Conservation (phyloP, 2,113 vertebrate genomes). For the Sphaerodactylus townsendi region DNA sequence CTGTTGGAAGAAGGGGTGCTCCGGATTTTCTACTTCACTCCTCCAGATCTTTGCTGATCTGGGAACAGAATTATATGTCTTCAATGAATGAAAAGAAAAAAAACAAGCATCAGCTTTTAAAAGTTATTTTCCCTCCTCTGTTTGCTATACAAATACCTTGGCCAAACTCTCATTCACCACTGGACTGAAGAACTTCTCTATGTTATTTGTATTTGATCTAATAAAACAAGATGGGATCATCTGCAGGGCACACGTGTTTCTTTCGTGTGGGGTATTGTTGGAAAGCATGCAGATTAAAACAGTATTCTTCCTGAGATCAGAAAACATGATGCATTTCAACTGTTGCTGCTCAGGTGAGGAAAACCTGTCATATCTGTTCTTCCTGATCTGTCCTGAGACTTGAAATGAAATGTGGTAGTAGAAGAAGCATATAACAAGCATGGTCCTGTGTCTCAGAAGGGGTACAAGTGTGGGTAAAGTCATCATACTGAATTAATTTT, state of each 20-base stretch:
- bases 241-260: neutral
- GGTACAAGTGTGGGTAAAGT: too few species aligned
- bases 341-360: neutral
- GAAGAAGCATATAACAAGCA: too few species aligned
- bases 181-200: slow-evolving; percentile 33
- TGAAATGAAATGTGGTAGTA: too few species aligned
- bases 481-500: too few species aligned
- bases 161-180: slow-evolving; percentile 45
- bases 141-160: slow-evolving; percentile 28
- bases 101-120: neutral
- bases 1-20: too few species aligned
- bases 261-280: slow-evolving; percentile 11
- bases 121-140: slow-evolving; percentile 36
- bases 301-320: slow-evolving; percentile 30
- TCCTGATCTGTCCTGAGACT: too few species aligned
- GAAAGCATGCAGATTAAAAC: slow-evolving; percentile 30
- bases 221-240: slow-evolving; percentile 37
- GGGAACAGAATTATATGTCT: neutral
- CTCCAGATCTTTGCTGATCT: too few species aligned
- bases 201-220: slow-evolving; percentile 48
- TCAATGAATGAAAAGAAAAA: neutral
- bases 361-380: too few species aligned
- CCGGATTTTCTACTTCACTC: too few species aligned
- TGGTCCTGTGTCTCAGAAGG: too few species aligned
- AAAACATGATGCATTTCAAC: neutral